Base-by-base conservation (phyloP, 1,140 invertebrate species). In the Archivesica marissinica region DNA sequence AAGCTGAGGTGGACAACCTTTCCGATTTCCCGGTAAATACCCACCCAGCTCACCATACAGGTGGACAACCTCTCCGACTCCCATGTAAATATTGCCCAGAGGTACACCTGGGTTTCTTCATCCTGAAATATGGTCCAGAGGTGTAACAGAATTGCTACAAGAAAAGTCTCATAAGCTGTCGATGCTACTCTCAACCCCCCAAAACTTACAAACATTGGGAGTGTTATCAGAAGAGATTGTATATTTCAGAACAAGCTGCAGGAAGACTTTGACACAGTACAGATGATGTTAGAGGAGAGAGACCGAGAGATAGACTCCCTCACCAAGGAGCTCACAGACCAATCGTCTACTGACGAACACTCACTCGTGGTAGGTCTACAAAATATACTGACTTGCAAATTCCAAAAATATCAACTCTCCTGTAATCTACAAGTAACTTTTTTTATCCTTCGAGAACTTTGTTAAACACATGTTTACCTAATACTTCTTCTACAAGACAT, bases 201-300 rank as follows among this genome's bases (percentile, higher is more conserved):
- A 44, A 17, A 44, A 44, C 7, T 44, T 44, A 44, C 17, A 17
- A 7, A 44, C 41, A 44, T 44, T 44, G 41, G 41, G 41, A 44
- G 7, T 44, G 17, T 44, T 44, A 7, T 44, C 41, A 7, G 17
- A 44, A 17, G 7, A 9, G 17, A 28, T 61, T 13, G n/a, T 54
- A 11, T 25, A 30, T 89, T 88, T 28, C 84, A 93, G 93, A 88
- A 82, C 30, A 91, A 92, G 61, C 88, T 93, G 6, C 92, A 93
- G 81, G 91, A 94, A 84, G 93, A 93, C 78, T 94, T 89, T 88
- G 91, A 93, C 79, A 92, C 88, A 23, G 89, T 94, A 28, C 93
- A 94, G 85, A 78, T 75, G 2, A 93, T 93, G 93, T 86, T 93
- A 47, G 93, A 93, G 41, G 90, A 93, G 47, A 93, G 93, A 70